Percentiles rank a stretch among this genome's conserved stretches.
These are phyloP conservation scores for Microtus pennsylvanicus DNA, from an alignment of 2,113 vertebrate genomes.

Conservation along the genomic window DNA sequence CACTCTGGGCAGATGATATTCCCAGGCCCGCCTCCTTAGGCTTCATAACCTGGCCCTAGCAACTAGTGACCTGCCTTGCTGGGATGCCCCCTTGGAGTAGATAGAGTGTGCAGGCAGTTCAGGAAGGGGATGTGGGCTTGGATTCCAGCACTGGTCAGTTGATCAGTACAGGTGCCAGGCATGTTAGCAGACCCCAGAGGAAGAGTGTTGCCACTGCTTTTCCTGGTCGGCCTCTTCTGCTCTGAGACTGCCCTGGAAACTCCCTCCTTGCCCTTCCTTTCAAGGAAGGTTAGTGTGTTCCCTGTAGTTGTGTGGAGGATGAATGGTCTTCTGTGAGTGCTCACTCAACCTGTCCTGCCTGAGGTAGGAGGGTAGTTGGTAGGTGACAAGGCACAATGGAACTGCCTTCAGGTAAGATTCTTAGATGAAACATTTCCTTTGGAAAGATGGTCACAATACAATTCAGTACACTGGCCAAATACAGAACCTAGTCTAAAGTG, in stretches of 20 bases:
- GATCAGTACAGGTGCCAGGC: not conserved
- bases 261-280: not conserved
- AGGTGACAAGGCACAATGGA: not conserved
- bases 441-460: not conserved
- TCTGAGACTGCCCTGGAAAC: conserved; percentile 17
- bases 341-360: not conserved
- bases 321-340: not conserved
- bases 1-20: not conserved
- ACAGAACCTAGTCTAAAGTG: not conserved
- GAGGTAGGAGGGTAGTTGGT: not conserved
- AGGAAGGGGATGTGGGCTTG: not conserved
- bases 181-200: not conserved
- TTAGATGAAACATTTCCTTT: conserved; percentile 47
- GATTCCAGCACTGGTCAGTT: not conserved
- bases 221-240: not conserved
- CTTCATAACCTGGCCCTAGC: not conserved
- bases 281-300: conserved; percentile 28
- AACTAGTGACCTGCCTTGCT: not conserved
- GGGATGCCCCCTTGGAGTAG: not conserved
- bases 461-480: not conserved
- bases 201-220: conserved; percentile 8
- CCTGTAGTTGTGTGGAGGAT: not conserved
- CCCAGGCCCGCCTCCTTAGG: not conserved
- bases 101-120: not conserved
- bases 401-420: not conserved